Evolutionary conservation across 2,113 vertebrate genomes (phyloP).

Genomic region (Andinoacara biseriatus): DNA sequence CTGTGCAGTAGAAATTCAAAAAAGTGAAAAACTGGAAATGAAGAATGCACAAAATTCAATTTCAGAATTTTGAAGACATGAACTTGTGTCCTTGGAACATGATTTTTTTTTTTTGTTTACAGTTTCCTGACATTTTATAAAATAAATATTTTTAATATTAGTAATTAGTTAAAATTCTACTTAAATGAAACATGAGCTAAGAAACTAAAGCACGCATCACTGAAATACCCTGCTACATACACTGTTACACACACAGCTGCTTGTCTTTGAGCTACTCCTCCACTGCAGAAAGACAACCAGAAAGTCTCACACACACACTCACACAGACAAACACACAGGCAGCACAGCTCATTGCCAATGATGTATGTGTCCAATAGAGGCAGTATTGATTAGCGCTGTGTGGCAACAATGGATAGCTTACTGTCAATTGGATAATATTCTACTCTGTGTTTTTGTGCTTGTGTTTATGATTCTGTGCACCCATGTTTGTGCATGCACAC

Average conservation of each 20-base stretch:
- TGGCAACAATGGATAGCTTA: constrained; percentile 56
- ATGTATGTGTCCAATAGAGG: constrained; percentile 65
- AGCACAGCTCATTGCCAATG: constrained; percentile 58
- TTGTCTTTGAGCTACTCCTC: constrained; percentile 39
- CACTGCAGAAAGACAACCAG: constrained; percentile 25
- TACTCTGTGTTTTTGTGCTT: constrained; percentile 16
- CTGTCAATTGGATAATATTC: constrained; percentile 49
- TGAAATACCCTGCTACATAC: neutral
- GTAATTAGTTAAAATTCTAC: neutral
- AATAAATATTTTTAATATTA: neutral
- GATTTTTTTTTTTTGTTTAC: neutral
- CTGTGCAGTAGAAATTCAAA: too few relatives aligned
- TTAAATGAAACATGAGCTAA: neutral
- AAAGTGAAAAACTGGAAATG: too few relatives aligned
- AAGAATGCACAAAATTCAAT: neutral
- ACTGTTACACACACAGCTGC: constrained; percentile 1
- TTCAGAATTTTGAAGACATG: neutral
- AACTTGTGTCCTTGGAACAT: neutral
- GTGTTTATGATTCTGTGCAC: neutral
- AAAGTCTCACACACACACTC: constrained; percentile 13
- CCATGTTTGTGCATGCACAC: neutral
- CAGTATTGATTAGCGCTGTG: constrained; percentile 60
- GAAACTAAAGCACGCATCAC: neutral
- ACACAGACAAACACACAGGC: constrained; percentile 25
- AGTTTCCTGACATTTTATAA: neutral